Conservation (phyloP, 1,140 invertebrate genomes). For the Achroia grisella region DNA sequence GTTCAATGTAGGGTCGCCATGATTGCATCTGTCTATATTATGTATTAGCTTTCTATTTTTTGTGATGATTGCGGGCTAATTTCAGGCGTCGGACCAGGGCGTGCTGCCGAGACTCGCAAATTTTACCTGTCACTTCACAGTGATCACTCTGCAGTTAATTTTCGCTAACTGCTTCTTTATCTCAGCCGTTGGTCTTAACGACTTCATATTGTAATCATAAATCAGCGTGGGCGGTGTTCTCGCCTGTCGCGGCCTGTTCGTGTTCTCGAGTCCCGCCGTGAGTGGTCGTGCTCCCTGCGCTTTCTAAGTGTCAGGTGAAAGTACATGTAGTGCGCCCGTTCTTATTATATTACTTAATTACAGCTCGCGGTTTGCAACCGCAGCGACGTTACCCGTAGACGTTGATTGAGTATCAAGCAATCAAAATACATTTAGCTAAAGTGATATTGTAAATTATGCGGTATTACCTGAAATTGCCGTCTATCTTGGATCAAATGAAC, state of each 20-base stretch:
- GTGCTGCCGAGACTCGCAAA: too few species aligned
- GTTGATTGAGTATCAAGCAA: constrained; percentile 1
- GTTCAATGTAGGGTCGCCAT: constrained; percentile 5
- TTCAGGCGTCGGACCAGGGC: neutral
- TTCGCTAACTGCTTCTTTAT: too few species aligned
- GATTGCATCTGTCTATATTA: constrained; percentile 10
- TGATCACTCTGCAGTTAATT: too few species aligned
- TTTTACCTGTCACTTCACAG: neutral
- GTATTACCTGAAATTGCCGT: too few species aligned
- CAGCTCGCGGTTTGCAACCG: neutral
- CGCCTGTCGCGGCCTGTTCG: neutral
- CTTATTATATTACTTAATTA: constrained; percentile 3
- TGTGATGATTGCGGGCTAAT: neutral
- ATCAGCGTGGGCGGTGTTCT: too few species aligned
- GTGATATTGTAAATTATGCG: neutral
- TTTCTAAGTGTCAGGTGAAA: constrained; percentile 1
- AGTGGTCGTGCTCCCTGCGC: neutral
- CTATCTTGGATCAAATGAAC: too few species aligned
- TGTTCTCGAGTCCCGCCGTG: too few species aligned
- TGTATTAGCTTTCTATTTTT: constrained; percentile 14
- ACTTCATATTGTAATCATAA: too few species aligned
- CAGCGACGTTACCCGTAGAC: neutral
- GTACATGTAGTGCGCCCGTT: constrained; percentile 1
- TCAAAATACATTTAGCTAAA: constrained; percentile 2
- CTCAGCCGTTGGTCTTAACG: too few species aligned